Percentiles rank a stretch among this genome's conserved stretches.
phyloP scores from a whole-genome alignment of 2,797 vertebrate species.

The Cryptoblepharus egeriae region DNA sequence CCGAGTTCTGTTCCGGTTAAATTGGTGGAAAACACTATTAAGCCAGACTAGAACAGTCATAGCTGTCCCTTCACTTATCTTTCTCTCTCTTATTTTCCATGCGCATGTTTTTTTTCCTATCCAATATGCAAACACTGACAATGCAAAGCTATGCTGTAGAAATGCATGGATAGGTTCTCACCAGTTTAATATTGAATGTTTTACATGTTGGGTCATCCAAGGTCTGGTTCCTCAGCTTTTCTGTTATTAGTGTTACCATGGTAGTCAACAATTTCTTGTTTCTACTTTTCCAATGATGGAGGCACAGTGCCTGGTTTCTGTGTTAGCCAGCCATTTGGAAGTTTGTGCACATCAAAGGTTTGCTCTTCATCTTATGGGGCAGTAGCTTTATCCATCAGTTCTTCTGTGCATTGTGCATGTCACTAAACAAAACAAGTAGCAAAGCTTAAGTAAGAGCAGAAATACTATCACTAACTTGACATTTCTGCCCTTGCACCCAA shows the following conservation, averaged over 20 bases:
- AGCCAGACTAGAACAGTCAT: background rate
- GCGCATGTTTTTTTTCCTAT: background rate
- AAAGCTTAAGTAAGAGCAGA: background rate
- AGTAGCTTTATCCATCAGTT: background rate
- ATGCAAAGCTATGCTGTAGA: background rate
- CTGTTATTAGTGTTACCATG: conserved; percentile 85
- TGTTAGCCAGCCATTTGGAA: conserved; percentile 59
- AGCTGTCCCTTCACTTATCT: background rate
- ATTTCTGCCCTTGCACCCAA: background rate
- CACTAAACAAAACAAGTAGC: background rate
- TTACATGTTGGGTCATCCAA: conserved; percentile 78
- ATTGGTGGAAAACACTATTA: background rate
- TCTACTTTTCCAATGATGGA: conserved; percentile 52
- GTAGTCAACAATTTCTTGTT: conserved; percentile 67
- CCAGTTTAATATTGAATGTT: conserved; percentile 72
- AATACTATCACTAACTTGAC: background rate
- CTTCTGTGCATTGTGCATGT: background rate
- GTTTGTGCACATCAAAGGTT: conserved; percentile 1
- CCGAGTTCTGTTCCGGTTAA: background rate
- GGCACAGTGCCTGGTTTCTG: conserved; percentile 51
- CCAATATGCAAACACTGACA: background rate
- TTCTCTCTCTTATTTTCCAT: background rate
- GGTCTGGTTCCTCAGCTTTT: conserved; percentile 83
- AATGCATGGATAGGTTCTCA: conserved; percentile 61
- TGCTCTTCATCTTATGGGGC: background rate